A percentile compares a stretch with the other conserved stretches of the same genome.
phyloP scores from a whole-genome alignment of 2,797 vertebrate species.

The Acrossocheilus wenchowensis region DNA sequence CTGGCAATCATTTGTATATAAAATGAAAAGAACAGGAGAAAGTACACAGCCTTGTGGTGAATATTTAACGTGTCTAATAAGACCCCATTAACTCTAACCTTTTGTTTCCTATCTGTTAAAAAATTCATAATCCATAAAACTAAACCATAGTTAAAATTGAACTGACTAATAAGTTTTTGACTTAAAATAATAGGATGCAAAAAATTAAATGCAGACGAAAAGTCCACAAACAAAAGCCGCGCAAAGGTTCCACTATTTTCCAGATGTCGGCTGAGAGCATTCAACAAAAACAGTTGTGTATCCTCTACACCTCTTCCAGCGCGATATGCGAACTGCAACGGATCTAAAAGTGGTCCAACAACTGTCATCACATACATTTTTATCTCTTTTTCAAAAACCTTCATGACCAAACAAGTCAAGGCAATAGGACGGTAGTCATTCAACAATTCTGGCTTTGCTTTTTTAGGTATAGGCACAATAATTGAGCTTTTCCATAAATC shows the following conservation, averaged over 20 bases:
- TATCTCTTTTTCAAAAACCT: not conserved
- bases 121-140: not conserved
- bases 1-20: no score
- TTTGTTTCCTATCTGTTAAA: not conserved
- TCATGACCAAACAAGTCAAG: not conserved
- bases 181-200: not conserved
- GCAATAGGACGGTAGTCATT: not conserved
- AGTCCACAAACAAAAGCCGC: not conserved
- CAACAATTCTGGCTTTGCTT: not conserved
- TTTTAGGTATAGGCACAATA: not conserved
- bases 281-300: not conserved
- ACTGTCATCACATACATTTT: not conserved
- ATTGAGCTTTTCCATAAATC: not conserved
- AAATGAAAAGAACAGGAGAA: no score
- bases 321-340: not conserved
- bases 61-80: no score
- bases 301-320: no score
- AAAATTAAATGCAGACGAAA: not conserved
- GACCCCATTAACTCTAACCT: not conserved
- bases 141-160: not conserved
- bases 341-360: not conserved
- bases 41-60: no score
- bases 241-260: not conserved
- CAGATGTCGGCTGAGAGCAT: not conserved
- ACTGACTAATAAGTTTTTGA: not conserved